phyloP scores from a whole-genome alignment of 1,140 invertebrate species.

The Chlorops oryzae region DNA sequence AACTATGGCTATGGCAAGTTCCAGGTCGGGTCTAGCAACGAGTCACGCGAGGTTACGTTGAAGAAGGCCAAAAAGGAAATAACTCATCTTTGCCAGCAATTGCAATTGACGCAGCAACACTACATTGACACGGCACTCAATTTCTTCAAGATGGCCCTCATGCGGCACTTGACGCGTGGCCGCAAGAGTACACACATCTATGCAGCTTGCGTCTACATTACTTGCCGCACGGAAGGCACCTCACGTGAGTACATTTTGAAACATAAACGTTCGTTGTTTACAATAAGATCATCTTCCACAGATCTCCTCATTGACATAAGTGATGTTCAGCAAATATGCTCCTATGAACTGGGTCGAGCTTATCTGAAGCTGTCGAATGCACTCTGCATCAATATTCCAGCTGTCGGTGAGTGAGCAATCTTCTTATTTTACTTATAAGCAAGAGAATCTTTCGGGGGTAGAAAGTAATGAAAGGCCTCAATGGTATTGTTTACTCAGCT shows the following conservation, averaged over 20 bases:
- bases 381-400: constrained; percentile 87
- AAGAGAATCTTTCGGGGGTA: too few relatives aligned
- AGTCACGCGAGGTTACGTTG: constrained; percentile 85
- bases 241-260: constrained; percentile 64
- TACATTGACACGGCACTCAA: constrained; percentile 89
- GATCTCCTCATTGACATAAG: constrained; percentile 97
- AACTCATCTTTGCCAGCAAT: constrained; percentile 67
- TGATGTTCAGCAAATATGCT: constrained; percentile 93
- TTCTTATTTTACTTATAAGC: neutral
- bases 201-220: constrained; percentile 96
- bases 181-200: constrained; percentile 86
- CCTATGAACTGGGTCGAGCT: constrained; percentile 89
- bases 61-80: constrained; percentile 81
- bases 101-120: constrained; percentile 81
- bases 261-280: neutral
- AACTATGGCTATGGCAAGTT: constrained; percentile 69
- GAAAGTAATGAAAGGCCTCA: too few relatives aligned
- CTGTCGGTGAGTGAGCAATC: constrained; percentile 65
- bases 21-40: constrained; percentile 72
- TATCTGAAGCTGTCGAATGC: constrained; percentile 84
- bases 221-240: constrained; percentile 89
- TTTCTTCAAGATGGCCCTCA: constrained; percentile 96
- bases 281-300: constrained; percentile 48
- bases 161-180: constrained; percentile 80
- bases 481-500: too few relatives aligned